Conservation (phyloP, 1,140 invertebrate genomes). For the Trichomalopsis sarcophagae region DNA sequence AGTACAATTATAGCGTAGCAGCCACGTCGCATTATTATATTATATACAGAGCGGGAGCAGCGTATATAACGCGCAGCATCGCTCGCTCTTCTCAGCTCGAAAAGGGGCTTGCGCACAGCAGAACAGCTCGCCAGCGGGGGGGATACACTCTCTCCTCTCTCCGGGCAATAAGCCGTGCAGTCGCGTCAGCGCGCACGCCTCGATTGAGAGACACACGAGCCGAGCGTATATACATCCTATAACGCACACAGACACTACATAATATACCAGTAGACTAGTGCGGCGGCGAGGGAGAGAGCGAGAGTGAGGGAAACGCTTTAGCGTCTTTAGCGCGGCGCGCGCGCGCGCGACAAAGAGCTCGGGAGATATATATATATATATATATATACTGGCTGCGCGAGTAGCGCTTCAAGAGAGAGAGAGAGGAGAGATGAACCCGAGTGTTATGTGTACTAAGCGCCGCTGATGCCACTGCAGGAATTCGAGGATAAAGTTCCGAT, state of each 20-base stretch:
- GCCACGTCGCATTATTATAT: neutral
- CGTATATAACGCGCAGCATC: neutral
- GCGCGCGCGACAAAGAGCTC: neutral
- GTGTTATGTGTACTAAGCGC: neutral
- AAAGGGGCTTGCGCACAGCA: constrained; percentile 17
- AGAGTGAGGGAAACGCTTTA: constrained; percentile 15
- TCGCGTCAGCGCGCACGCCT: constrained; percentile 34
- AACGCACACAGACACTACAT: neutral
- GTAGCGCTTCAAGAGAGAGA: no score
- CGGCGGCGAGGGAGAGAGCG: neutral
- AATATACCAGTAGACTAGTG: neutral
- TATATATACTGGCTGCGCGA: neutral
- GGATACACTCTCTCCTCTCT: neutral
- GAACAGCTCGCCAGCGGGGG: neutral
- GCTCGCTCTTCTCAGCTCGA: neutral
- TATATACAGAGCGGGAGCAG: neutral
- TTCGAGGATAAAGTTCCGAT: neutral
- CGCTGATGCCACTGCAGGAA: neutral
- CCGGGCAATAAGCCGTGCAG: constrained; percentile 16
- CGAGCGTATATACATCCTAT: neutral
- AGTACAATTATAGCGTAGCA: neutral
- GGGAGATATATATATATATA: neutral
- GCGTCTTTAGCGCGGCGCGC: neutral
- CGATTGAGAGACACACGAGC: constrained; percentile 10
- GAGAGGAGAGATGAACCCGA: constrained; percentile 1